Evolutionary conservation across 2,797 vertebrate genomes (phyloP).

Genomic region (Masticophis lateralis): DNA sequence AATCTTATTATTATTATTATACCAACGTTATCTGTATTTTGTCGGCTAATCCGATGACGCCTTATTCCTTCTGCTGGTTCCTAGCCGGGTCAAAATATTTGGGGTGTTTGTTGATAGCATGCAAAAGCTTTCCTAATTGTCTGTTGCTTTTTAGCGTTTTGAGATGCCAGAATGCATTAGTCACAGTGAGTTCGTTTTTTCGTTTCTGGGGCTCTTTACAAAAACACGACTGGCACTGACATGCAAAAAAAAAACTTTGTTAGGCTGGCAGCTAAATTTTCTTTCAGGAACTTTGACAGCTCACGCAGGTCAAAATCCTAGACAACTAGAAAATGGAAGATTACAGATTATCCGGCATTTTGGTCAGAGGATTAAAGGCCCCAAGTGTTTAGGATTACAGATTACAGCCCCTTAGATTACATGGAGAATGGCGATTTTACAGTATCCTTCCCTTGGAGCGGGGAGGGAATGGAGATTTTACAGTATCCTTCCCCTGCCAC

Average conservation of each 20-base stretch:
- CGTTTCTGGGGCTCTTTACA: not conserved
- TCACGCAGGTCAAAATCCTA: not conserved
- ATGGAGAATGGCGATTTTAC: no score
- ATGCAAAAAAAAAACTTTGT: not conserved
- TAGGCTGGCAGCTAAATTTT: not conserved
- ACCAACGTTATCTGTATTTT: not conserved
- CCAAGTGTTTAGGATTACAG: no score
- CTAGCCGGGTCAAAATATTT: not conserved
- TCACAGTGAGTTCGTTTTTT: slow-evolving; percentile 11
- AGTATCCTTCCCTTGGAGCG: no score
- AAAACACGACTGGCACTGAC: not conserved
- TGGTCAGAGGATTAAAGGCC: no score
- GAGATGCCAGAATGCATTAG: not conserved
- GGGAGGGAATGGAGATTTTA: no score
- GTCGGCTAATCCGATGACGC: not conserved
- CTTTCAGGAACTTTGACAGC: not conserved
- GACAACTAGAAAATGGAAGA: not conserved
- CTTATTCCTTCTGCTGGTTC: not conserved
- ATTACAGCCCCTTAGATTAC: not conserved
- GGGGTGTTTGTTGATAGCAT: not conserved
- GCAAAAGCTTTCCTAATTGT: not conserved
- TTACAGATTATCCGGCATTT: no score
- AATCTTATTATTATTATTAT: no score
- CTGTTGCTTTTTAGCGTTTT: not conserved
- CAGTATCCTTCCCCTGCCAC: no score